phyloP scores from a whole-genome alignment of 2,113 vertebrate species.

The Barnardius zonarius region DNA sequence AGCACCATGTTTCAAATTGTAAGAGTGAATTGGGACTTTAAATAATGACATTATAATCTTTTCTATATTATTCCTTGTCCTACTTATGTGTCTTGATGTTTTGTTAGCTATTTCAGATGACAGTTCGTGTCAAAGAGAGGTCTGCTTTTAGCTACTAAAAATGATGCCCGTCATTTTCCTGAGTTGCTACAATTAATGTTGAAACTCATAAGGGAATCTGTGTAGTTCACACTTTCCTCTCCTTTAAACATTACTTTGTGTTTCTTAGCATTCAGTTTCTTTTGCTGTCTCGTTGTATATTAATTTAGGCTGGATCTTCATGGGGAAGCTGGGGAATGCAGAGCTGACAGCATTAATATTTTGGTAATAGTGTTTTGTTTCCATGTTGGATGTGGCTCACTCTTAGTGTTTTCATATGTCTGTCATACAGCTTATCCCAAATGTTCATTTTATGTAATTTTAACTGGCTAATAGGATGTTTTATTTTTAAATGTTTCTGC shows the following conservation, averaged over 20 bases:
- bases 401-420: neutral
- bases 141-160: neutral
- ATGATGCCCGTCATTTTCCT: neutral
- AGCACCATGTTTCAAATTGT: neutral
- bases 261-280: neutral
- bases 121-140: rapidly evolving
- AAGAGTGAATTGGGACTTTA: neutral
- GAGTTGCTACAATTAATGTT: neutral
- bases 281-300: neutral
- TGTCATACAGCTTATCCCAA: neutral
- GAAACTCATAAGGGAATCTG: neutral
- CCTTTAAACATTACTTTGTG: neutral
- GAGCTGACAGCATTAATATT: neutral
- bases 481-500: neutral
- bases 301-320: neutral
- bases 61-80: neutral
- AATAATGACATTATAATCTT: neutral
- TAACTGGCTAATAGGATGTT: neutral
- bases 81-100: neutral
- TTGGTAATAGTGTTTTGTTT: neutral
- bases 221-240: neutral
- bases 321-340: neutral
- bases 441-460: neutral
- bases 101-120: neutral
- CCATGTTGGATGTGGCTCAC: neutral